phyloP scores from a whole-genome alignment of 1,140 invertebrate species.

The Drosophila bocqueti region DNA sequence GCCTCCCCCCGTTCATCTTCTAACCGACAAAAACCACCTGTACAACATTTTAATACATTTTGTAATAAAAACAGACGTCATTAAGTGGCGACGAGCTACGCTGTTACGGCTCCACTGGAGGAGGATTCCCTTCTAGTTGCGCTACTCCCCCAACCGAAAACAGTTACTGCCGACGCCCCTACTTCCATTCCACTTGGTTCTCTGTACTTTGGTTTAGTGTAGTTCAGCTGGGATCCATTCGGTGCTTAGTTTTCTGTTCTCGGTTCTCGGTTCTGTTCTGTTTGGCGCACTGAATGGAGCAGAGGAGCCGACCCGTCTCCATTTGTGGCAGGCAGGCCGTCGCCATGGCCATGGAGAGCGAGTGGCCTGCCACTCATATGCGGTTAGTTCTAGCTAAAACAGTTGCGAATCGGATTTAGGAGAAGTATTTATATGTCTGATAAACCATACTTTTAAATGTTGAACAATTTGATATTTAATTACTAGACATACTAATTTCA shows the following conservation, averaged over 20 bases:
- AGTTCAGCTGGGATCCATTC: slow-evolving; percentile 22
- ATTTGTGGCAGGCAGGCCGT: slow-evolving; percentile 61
- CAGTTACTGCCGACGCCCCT: slow-evolving; percentile 54
- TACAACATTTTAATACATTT: slow-evolving; percentile 66
- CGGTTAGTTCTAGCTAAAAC: slow-evolving; percentile 8
- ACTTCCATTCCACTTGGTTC: slow-evolving; percentile 15
- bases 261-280: slow-evolving; percentile 68
- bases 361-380: slow-evolving; percentile 28
- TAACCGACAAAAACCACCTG: slow-evolving; percentile 45
- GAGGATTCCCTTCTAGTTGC: neutral
- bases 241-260: slow-evolving; percentile 39
- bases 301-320: slow-evolving; percentile 45
- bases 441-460: no score
- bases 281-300: slow-evolving; percentile 70
- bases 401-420: neutral
- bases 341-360: slow-evolving; percentile 7
- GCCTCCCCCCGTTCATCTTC: neutral
- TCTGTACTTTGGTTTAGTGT: slow-evolving; percentile 10
- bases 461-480: neutral
- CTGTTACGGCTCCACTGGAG: slow-evolving; percentile 19
- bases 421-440: neutral
- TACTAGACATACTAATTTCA: neutral
- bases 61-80: slow-evolving; percentile 61
- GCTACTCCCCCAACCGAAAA: slow-evolving; percentile 17
- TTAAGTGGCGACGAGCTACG: slow-evolving; percentile 45